phyloP scores from a whole-genome alignment of 2,888 invertebrate genomes.

The Therioaphis trifolii region DNA sequence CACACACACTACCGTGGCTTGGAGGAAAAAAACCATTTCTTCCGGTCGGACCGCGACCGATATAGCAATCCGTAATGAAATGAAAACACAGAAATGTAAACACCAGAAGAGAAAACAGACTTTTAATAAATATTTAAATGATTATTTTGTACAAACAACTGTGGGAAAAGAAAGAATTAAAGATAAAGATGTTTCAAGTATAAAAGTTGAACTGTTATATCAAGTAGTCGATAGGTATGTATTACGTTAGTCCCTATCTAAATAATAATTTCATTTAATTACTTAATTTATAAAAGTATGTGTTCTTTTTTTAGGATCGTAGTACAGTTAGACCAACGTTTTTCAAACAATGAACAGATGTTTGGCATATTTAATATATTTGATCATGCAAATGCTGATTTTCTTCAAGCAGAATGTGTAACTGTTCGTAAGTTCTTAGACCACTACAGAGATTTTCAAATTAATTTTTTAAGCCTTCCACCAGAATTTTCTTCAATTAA shows the following conservation, averaged over 20 bases:
- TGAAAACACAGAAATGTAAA: neutral
- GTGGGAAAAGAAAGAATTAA: neutral
- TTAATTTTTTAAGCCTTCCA: conserved; percentile 6
- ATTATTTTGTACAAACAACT: conserved; percentile 29
- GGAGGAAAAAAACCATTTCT: no score
- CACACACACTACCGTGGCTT: no score
- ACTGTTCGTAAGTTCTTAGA: conserved; percentile 4
- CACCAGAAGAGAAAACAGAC: conserved; percentile 4
- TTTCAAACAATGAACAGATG: no score
- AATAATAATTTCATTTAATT: conserved; percentile 19
- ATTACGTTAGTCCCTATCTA: neutral
- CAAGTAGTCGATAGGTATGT: conserved; percentile 1
- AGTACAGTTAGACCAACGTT: no score
- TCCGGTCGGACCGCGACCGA: neutral
- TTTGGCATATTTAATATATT: no score
- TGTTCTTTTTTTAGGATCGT: no score
- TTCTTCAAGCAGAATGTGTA: conserved; percentile 22
- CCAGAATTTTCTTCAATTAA: conserved; percentile 31
- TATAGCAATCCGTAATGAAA: conserved; percentile 17
- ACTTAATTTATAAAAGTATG: conserved; percentile 9
- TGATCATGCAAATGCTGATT: conserved; percentile 28
- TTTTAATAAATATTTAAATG: conserved; percentile 33
- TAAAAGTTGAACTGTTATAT: neutral
- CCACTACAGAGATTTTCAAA: conserved; percentile 9
- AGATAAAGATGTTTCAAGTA: neutral